These are phyloP conservation scores for Halcyon badia DNA, from an alignment of 2,797 vertebrate species.

Conservation along the genomic window DNA sequence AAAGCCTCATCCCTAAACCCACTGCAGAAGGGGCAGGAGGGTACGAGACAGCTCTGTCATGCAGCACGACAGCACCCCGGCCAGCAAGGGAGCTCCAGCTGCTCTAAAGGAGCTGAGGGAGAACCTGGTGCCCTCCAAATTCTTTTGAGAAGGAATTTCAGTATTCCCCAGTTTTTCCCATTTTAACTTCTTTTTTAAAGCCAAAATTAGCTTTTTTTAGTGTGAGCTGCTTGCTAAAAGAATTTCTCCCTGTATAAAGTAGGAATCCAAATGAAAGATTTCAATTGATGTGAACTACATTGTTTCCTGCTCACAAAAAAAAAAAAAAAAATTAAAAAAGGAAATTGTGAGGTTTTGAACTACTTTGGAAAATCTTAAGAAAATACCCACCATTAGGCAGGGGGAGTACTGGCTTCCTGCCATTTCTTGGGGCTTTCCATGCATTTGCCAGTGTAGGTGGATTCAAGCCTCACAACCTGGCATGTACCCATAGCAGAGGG, in stretches of 20 bases:
- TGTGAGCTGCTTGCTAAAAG: background rate
- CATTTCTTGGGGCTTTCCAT: background rate
- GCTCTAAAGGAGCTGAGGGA: rapidly evolving
- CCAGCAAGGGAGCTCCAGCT: background rate
- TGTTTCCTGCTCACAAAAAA: background rate
- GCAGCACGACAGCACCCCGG: rapidly evolving
- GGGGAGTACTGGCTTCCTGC: background rate
- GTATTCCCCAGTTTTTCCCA: background rate
- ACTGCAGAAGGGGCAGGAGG: background rate
- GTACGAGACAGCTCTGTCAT: background rate
- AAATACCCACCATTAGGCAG: background rate
- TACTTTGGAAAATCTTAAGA: background rate
- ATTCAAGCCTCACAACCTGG: background rate
- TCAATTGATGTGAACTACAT: background rate
- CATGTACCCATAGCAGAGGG: rapidly evolving
- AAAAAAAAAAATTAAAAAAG: too few relatives aligned
- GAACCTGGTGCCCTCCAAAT: background rate
- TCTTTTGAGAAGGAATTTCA: background rate
- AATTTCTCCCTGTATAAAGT: background rate
- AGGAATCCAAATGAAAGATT: background rate
- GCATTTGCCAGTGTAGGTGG: background rate
- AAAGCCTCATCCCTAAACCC: background rate
- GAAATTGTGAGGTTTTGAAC: background rate
- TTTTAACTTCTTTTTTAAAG: background rate
- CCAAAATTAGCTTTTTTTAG: background rate